Percentiles rank a stretch among this genome's conserved stretches.
These are phyloP conservation scores for Troides helena DNA, from an alignment of 2,888 invertebrate species.

Conservation along the genomic window DNA sequence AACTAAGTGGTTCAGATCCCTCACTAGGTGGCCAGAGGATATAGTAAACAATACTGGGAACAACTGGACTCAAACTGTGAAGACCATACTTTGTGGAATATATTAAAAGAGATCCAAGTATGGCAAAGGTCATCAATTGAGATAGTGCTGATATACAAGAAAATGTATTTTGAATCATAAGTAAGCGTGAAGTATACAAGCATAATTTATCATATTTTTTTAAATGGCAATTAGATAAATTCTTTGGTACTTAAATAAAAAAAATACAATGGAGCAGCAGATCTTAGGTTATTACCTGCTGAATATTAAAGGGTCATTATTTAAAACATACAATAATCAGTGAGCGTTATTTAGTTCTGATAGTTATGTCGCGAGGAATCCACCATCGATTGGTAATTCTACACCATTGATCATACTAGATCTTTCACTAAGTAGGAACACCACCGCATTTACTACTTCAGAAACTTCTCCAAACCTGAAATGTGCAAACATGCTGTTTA, in stretches of 20 bases:
- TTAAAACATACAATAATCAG: too few species aligned
- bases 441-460: constrained; percentile 89
- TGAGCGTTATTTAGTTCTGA: not conserved
- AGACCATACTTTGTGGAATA: too few species aligned
- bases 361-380: constrained; percentile 80
- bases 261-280: constrained; percentile 34
- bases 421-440: constrained; percentile 87
- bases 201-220: not conserved
- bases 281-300: constrained; percentile 30
- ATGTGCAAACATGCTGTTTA: constrained; percentile 29
- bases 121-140: too few species aligned
- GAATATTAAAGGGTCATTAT: not conserved
- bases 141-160: too few species aligned
- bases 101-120: too few species aligned
- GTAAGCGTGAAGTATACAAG: too few species aligned
- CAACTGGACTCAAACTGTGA: too few species aligned
- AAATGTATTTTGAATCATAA: too few species aligned
- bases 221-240: constrained; percentile 24
- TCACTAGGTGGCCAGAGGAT: too few species aligned
- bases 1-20: too few species aligned
- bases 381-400: constrained; percentile 90
- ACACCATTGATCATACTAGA: constrained; percentile 91
- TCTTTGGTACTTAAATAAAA: constrained; percentile 37
- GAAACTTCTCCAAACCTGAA: constrained; percentile 85
- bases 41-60: too few species aligned